Base-by-base conservation (phyloP, 2,888 invertebrate species). In the Ornithoptera priamus region DNA sequence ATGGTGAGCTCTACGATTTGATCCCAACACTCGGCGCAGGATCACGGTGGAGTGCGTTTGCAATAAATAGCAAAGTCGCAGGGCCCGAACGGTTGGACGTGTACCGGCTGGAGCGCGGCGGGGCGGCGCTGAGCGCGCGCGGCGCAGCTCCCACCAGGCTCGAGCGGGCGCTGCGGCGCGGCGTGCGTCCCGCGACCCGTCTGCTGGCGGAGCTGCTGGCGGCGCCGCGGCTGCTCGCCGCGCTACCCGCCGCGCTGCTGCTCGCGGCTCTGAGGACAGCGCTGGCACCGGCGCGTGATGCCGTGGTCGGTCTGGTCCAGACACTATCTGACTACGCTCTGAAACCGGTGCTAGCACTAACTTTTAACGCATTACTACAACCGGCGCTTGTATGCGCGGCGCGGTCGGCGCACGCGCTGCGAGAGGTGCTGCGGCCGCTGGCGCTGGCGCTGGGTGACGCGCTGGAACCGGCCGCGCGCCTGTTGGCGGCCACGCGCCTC, bases 341-440 rank as follows among this genome's bases (percentile, higher is more conserved):
- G 68, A 96, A 96, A 84, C 96, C 96, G 18, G 85, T 94, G 65
- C 84, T 96, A 72, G 94, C 96, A 53, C 94, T 95, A 56, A 20
- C 92, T 6, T 95, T 95, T 82, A 96, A 96, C 86, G 95, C 95
- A 5, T 77, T 95, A 61, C 82, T 96, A 73, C 96, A 95, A 79
- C 96, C 96, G 20, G 84, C 94, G 53, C 83, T 96, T 95, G 94
- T 81, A 92, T 95, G 72, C 92, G 94, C 78, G 77, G 75, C 95
- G 95, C 79, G 85, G 94, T 53, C 87, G 93, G 36, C 93, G 94
- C 2, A 95, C 95, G 1, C 95, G 1, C 58, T 94, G 42, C 91
- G 94, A 36, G 95, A 94, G 78, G 93, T 95, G 69, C 91, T 95
- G 77, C 80, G 75, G 6, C 84, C 85, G 72, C 73, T 76, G 60